A percentile compares a stretch with the other conserved stretches of the same genome.
Evolutionary conservation across 2,888 invertebrate genomes (phyloP).

Genomic region (Drepana falcataria): DNA sequence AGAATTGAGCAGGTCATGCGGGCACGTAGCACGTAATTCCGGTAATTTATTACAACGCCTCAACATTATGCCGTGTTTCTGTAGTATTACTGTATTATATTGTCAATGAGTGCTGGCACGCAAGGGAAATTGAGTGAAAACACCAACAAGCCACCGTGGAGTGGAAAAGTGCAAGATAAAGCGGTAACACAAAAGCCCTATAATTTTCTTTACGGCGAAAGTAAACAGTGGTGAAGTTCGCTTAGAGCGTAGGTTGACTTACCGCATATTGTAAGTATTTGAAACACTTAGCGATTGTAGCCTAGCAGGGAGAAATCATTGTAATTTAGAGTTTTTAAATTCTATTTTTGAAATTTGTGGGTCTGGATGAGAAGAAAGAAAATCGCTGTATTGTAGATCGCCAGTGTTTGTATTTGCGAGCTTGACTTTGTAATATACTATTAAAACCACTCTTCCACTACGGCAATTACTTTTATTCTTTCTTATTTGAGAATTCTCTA

Average conservation of each 20-base stretch:
- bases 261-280: not conserved
- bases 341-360: no score
- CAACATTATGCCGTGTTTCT: slow-evolving; percentile 15
- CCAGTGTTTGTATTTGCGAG: no score
- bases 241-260: not conserved
- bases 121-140: slow-evolving; percentile 24
- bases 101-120: slow-evolving; percentile 16
- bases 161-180: slow-evolving; percentile 1
- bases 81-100: slow-evolving; percentile 16
- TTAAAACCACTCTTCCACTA: no score
- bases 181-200: not conserved
- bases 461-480: not conserved
- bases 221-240: not conserved
- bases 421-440: no score
- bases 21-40: not conserved
- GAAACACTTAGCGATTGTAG: no score
- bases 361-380: no score
- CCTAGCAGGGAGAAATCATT: not conserved
- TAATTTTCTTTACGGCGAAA: not conserved
- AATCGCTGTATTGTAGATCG: no score
- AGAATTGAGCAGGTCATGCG: not conserved
- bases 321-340: not conserved
- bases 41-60: slow-evolving; percentile 14
- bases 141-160: slow-evolving; percentile 2
- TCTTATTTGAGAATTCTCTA: not conserved